Percentiles rank a stretch among this genome's conserved stretches.
Conservation (phyloP, 2,888 invertebrate genomes). For the Beris morrisii region DNA sequence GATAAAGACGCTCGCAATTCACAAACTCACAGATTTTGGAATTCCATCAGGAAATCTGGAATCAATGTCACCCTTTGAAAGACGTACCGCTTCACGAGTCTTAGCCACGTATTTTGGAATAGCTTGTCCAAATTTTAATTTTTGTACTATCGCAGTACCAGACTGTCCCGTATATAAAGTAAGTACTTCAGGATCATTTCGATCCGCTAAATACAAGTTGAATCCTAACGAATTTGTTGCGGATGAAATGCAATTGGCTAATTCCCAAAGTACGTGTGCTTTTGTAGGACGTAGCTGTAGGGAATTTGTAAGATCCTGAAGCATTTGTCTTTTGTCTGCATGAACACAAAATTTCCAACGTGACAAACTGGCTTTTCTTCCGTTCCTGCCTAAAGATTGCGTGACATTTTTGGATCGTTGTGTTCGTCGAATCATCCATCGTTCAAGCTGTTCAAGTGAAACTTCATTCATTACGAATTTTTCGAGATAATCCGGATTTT, state of each 20-base stretch:
- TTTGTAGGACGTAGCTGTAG: conserved; percentile 65
- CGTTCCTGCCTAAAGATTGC: conserved; percentile 46
- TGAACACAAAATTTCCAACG: conserved; percentile 64
- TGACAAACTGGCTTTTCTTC: conserved; percentile 61
- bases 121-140: conserved; percentile 40
- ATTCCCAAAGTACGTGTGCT: conserved; percentile 66
- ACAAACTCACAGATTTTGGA: conserved; percentile 16
- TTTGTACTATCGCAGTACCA: conserved; percentile 47
- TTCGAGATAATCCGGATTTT: conserved; percentile 68
- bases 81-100: conserved; percentile 57
- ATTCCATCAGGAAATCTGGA: conserved; percentile 59
- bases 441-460: conserved; percentile 64
- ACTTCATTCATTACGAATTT: conserved; percentile 65
- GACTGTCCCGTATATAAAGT: conserved; percentile 52
- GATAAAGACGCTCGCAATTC: not conserved
- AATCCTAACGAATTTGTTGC: conserved; percentile 70
- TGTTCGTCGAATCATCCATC: conserved; percentile 65
- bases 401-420: conserved; percentile 57
- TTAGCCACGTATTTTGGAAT: conserved; percentile 55
- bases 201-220: conserved; percentile 63
- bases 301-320: conserved; percentile 63
- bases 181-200: conserved; percentile 52
- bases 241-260: conserved; percentile 66
- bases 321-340: conserved; percentile 66
- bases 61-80: conserved; percentile 57